These are phyloP conservation scores for Orgyia antiqua DNA, from an alignment of 2,888 invertebrate species.

Conservation along the genomic window DNA sequence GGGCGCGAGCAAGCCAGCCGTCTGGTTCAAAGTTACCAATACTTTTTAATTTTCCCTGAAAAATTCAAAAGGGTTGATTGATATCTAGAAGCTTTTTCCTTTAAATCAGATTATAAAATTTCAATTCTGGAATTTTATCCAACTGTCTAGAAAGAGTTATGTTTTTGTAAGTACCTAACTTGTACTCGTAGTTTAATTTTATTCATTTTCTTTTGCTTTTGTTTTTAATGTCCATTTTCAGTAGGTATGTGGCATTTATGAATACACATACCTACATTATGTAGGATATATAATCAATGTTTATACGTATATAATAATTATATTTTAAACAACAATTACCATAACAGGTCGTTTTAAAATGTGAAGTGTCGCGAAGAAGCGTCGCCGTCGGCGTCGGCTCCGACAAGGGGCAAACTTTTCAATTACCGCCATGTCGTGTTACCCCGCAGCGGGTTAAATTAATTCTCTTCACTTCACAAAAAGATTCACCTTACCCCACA, in stretches of 20 bases:
- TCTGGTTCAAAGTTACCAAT: constrained; percentile 40
- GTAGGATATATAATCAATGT: too few relatives aligned
- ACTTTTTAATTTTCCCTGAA: constrained; percentile 47
- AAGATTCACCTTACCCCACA: constrained; percentile 71
- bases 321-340: constrained; percentile 30
- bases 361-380: constrained; percentile 46
- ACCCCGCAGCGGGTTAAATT: constrained; percentile 79
- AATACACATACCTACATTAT: too few relatives aligned
- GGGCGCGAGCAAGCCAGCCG: constrained; percentile 55
- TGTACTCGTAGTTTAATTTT: too few relatives aligned
- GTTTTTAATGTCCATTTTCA: too few relatives aligned
- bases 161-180: too few relatives aligned
- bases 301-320: too few relatives aligned
- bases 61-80: constrained; percentile 58
- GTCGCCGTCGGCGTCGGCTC: constrained; percentile 45
- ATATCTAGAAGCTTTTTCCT: constrained; percentile 40
- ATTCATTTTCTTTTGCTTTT: too few relatives aligned
- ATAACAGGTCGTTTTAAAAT: constrained; percentile 34
- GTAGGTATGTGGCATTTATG: too few relatives aligned
- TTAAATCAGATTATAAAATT: neutral
- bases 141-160: too few relatives aligned
- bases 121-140: too few relatives aligned
- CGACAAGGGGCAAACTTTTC: constrained; percentile 78
- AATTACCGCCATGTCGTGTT: constrained; percentile 76
- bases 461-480: constrained; percentile 78